Conservation (phyloP, 1,140 invertebrate species). For the Stegodyphus dumicola region DNA sequence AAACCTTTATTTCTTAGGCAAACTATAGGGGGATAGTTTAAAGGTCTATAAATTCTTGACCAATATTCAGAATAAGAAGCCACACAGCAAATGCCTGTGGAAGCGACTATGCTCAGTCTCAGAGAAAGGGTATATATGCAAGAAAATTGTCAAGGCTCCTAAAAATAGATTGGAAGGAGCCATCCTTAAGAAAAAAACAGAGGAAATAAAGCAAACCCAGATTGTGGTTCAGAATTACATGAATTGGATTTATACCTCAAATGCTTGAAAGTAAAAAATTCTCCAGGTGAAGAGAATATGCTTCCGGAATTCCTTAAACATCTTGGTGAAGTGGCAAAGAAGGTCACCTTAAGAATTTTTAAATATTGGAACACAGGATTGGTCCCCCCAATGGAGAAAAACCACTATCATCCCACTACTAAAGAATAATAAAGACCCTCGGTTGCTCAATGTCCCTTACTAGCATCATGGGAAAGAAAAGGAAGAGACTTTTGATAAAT, state of each 20-base stretch:
- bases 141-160: neutral
- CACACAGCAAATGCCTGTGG: neutral
- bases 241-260: neutral
- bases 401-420: too few relatives aligned
- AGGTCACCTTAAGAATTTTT: neutral
- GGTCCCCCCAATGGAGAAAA: neutral
- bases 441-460: constrained; percentile 9
- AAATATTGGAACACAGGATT: neutral
- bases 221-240: neutral
- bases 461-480: neutral
- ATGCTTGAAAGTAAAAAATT: neutral
- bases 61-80: too few relatives aligned
- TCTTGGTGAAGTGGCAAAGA: neutral
- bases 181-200: neutral
- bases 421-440: too few relatives aligned
- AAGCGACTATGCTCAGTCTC: neutral
- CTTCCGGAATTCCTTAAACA: neutral
- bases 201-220: neutral
- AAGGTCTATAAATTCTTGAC: too few relatives aligned
- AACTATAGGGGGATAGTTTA: too few relatives aligned
- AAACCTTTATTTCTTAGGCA: too few relatives aligned
- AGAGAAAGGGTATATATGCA: neutral
- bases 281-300: neutral
- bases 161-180: neutral
- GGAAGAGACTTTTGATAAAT: constrained; percentile 27